These are phyloP conservation scores for Drosophila mimica DNA, from an alignment of 2,888 invertebrate genomes.

Conservation along the genomic window DNA sequence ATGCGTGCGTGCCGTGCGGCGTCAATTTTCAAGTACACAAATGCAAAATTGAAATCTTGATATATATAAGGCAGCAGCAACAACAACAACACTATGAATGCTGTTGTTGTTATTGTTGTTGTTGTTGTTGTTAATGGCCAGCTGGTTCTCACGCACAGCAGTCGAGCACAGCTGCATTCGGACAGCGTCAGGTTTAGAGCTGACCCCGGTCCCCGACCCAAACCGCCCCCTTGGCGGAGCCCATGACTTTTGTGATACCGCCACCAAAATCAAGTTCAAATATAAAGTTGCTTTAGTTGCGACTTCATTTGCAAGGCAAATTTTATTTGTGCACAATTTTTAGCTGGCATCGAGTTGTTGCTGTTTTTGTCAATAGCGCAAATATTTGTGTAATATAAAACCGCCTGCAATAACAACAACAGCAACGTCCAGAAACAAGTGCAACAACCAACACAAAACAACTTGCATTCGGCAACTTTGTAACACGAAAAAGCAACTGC, in stretches of 20 bases:
- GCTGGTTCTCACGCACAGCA: conserved; percentile 80
- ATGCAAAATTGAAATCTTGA: conserved; percentile 79
- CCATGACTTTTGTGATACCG: conserved; percentile 68
- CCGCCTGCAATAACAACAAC: conserved; percentile 70
- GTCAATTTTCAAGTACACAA: conserved; percentile 78
- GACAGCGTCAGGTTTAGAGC: conserved; percentile 61
- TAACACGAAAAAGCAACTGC: conserved; percentile 62
- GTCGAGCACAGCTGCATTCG: conserved; percentile 68
- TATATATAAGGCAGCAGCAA: conserved; percentile 68
- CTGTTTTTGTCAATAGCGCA: conserved; percentile 62
- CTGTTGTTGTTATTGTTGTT: conserved; percentile 16
- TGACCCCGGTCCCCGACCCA: conserved; percentile 63
- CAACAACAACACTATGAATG: conserved; percentile 37
- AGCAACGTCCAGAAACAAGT: conserved; percentile 56
- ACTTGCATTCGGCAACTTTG: conserved; percentile 60
- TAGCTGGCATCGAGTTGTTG: conserved; percentile 35
- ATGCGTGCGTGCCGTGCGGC: conserved; percentile 76
- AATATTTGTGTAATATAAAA: conserved; percentile 78
- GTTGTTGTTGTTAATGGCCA: conserved; percentile 53
- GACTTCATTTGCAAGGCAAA: conserved; percentile 75
- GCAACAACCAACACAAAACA: conserved; percentile 60
- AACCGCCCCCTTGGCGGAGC: conserved; percentile 39
- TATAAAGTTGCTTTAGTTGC: conserved; percentile 60
- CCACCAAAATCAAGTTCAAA: conserved; percentile 81
- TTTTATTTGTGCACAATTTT: conserved; percentile 49